A percentile compares a stretch with the other conserved stretches of the same genome.
Evolutionary conservation across 2,888 invertebrate genomes (phyloP).

Genomic region (Drosophila anceps): DNA sequence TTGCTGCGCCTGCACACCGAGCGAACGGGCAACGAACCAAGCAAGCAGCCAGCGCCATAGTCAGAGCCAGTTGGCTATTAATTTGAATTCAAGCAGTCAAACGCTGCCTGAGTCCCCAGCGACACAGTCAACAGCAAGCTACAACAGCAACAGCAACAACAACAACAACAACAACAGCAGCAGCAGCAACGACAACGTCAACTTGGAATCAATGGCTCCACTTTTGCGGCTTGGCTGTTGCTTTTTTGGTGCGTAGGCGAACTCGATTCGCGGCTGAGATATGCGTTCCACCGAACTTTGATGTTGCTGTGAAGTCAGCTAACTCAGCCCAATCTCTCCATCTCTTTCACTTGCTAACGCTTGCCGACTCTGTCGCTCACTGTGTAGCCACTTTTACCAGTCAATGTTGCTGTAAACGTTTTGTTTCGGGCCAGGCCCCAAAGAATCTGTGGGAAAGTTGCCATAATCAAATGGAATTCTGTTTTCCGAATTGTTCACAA

Average conservation of each 20-base stretch:
- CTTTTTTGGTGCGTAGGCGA: constrained; percentile 77
- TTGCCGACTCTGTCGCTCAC: constrained; percentile 24
- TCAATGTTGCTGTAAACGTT: constrained; percentile 69
- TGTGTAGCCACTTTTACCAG: constrained; percentile 56
- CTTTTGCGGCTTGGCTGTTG: constrained; percentile 72
- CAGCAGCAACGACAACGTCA: constrained; percentile 50
- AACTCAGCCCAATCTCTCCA: constrained; percentile 16
- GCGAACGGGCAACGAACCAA: constrained; percentile 60
- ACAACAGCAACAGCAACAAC: constrained; percentile 28
- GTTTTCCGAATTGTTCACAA: constrained; percentile 65
- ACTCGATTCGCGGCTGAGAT: constrained; percentile 79
- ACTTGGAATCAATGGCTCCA: constrained; percentile 79
- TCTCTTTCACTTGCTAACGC: constrained; percentile 8
- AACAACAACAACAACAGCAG: constrained; percentile 23
- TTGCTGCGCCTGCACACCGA: constrained; percentile 61
- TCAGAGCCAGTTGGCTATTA: constrained; percentile 75
- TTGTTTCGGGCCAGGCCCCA: constrained; percentile 64
- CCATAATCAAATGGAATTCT: constrained; percentile 79
- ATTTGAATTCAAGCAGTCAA: constrained; percentile 83
- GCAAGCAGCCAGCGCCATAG: constrained; percentile 48
- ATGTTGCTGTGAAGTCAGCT: constrained; percentile 70
- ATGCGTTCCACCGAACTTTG: constrained; percentile 81
- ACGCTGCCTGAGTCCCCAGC: constrained; percentile 62
- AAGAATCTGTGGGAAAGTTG: constrained; percentile 79
- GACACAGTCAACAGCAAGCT: constrained; percentile 47